These are phyloP conservation scores for Sinocyclocheilus anshuiensis DNA, from an alignment of 2,113 vertebrate species.

Conservation along the genomic window DNA sequence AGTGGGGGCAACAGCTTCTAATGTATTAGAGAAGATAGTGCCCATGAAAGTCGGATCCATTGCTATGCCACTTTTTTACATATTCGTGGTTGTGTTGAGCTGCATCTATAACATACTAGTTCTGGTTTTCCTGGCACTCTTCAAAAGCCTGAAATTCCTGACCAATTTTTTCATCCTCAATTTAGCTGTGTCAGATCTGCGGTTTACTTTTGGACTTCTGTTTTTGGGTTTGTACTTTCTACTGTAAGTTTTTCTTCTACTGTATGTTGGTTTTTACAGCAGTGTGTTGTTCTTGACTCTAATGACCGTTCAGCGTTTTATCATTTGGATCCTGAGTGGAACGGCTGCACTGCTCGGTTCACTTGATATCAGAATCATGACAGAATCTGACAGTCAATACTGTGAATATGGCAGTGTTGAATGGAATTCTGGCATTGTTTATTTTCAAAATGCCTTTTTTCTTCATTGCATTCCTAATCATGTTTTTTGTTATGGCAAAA, in stretches of 20 bases:
- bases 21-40: no score
- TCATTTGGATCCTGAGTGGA: conserved; percentile 78
- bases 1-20: no score
- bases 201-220: conserved; percentile 83
- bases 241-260: conserved; percentile 75
- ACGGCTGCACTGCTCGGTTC: conserved; percentile 77
- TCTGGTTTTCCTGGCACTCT: conserved; percentile 60
- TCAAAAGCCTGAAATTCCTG: conserved; percentile 81
- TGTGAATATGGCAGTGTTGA: conserved; percentile 67
- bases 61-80: no score
- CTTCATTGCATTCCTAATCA: conserved; percentile 76
- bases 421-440: conserved; percentile 56
- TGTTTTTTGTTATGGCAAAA: conserved; percentile 78
- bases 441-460: conserved; percentile 77
- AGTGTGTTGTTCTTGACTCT: conserved; percentile 83
- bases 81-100: no score
- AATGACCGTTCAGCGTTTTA: conserved; percentile 60
- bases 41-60: no score
- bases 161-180: conserved; percentile 89
- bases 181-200: conserved; percentile 84
- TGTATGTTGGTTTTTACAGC: conserved; percentile 83
- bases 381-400: background rate
- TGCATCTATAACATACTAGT: no score
- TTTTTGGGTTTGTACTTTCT: conserved; percentile 23
- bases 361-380: conserved; percentile 62